A percentile compares a stretch with the other conserved stretches of the same genome.
These are phyloP conservation scores for Cydia splendana DNA, from an alignment of 1,140 invertebrate genomes.

Conservation along the genomic window DNA sequence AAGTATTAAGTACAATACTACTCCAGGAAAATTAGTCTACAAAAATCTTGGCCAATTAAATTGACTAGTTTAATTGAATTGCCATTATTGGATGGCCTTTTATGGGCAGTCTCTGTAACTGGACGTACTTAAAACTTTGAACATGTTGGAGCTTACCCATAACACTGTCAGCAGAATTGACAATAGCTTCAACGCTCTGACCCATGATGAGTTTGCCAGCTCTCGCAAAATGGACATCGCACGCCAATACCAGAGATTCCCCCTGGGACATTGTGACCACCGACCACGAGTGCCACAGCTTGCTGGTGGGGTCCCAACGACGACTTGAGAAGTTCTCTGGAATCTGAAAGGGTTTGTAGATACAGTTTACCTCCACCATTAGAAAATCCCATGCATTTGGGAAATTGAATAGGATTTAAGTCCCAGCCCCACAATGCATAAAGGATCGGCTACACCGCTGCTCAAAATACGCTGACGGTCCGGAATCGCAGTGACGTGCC, in stretches of 20 bases:
- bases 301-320: not conserved
- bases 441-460: too few relatives aligned
- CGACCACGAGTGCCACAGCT: constrained; percentile 25
- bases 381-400: not conserved
- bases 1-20: too few relatives aligned
- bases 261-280: not conserved
- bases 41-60: too few relatives aligned
- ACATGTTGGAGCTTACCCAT: not conserved
- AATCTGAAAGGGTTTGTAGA: not conserved
- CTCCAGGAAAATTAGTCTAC: too few relatives aligned
- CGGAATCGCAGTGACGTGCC: too few relatives aligned
- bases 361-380: too few relatives aligned
- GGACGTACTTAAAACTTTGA: too few relatives aligned
- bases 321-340: constrained; percentile 21
- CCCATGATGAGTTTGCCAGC: not conserved
- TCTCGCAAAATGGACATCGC: not conserved
- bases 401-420: not conserved
- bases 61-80: too few relatives aligned
- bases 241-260: not conserved
- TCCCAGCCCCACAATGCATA: too few relatives aligned
- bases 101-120: too few relatives aligned
- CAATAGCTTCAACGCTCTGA: not conserved
- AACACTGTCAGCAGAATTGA: not conserved
- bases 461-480: too few relatives aligned
- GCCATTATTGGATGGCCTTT: too few relatives aligned